Base-by-base conservation (phyloP, 2,113 vertebrate genomes). In the Oryzias javanicus region DNA sequence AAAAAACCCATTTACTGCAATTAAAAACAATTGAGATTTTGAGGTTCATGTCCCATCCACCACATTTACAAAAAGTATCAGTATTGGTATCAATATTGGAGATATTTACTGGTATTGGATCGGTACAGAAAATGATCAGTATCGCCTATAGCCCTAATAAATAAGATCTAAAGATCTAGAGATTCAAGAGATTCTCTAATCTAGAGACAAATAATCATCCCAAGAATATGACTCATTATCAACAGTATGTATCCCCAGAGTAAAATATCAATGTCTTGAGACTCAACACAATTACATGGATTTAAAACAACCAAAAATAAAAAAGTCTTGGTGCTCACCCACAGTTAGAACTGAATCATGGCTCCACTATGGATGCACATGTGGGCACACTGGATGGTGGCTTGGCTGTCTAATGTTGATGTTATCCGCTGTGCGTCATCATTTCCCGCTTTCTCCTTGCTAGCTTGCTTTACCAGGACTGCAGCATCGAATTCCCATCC, bases 291-390 rank as follows among this genome's bases (percentile, higher is more conserved):
- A n/a, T 1, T 6, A 27, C 20, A 17, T 47, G 27, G 48, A 22
- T 46, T 17, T 22, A 48, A 61, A 52, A 49, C 41, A n/a, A 27
- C 25, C 4, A 27, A 27, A 4, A 27, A 8, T 6, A 29, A 6
- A 10, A 35, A 35, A 35, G 29, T 35, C 4, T 6, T 18, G 66
- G 55, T 47, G 59, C 93, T 97, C 90, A 96, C 95, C 94, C 86
- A 93, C 82, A 76, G 91, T 94, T 90, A 96, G 75, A 95, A 95
- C 91, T 92, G 91, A 94, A 93, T 94, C 92, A 96, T 94, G 93
- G 93, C 82, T 90, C 85, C 91, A 89, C 92, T 88, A 65, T 89
- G 90, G 91, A 92, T 87, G 88, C 89, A 68, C 81, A 89, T 70
- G 86, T 74, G 86, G 47, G 85, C 82, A 64, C 89, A 84, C 89